Evolutionary conservation across 1,140 invertebrate species (phyloP), one percentile per base, ranked within the genome.

Genomic region (Ceratina australensis): DNA sequence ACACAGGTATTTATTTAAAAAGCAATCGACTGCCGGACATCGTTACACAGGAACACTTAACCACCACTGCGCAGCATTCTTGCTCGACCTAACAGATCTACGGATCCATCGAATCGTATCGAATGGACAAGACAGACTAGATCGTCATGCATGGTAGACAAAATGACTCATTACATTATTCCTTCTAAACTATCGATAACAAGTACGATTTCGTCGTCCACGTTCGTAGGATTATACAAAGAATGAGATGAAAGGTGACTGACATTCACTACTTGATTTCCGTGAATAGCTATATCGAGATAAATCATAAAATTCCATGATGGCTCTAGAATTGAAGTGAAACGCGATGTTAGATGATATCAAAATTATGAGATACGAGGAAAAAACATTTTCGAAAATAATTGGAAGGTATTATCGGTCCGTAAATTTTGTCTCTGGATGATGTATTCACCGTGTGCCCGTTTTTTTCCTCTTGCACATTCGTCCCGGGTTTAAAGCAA

Each of bases 11-110:
- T 88, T 88, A 87, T 88, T 88, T 78, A 85, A 81, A 87, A 88
- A 88, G 85, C 82, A 87, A 78, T 79, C 83, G 82, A 79, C 79
- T 85, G 84, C 72, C 73, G 82, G 86, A 87, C 84, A 87, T 85
- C 75, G 82, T 88, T 87, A 89, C 91, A 93, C 80, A 91, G 91
- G 89, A 90, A 90, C 90, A 93, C 80, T 89, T 91, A 89, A 87
- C 82, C 78, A 76, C 81, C 78, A 65, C 83, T 82, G 83, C 83
- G 76, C 72, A 74, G 82, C 71, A 80, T 66, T 56, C 54, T 72
- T 54, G 57, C 65, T 61, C 82, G 72, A 79, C 52, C 64, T 83
- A 56, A 78, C 73, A 72, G 61, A 79, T 79, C 73, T 82, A 79
- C 69, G 47, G 50, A 65, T 65, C 80, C 33, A 54, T 54, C 52